Conservation (phyloP, 2,113 vertebrate genomes). For the Misgurnus mizolepis region DNA sequence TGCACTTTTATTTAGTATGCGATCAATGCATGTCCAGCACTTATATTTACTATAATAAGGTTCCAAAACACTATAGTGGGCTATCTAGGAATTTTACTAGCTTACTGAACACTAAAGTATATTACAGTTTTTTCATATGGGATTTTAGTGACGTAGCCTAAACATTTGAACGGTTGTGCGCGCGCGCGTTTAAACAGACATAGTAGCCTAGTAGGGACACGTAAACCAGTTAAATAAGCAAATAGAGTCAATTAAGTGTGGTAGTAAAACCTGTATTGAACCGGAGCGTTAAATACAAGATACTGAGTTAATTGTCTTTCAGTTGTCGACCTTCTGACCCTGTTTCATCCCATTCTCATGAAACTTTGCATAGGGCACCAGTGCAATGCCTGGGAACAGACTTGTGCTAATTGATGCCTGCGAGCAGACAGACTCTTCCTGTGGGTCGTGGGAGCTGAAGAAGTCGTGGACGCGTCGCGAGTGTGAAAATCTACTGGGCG, state of each 20-base stretch:
- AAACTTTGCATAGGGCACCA: slow-evolving; percentile 2
- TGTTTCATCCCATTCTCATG: slow-evolving; percentile 30
- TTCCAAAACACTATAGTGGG: no score
- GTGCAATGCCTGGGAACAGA: slow-evolving; percentile 46
- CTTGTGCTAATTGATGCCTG: slow-evolving; percentile 48
- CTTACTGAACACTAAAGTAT: no score
- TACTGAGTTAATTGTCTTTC: slow-evolving; percentile 7
- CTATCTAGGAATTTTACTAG: no score
- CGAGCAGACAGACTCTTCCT: slow-evolving; percentile 49
- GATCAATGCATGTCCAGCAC: no score
- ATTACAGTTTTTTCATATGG: no score
- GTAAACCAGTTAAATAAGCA: neutral
- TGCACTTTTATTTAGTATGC: no score
- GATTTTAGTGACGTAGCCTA: no score
- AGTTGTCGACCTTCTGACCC: slow-evolving; percentile 36
- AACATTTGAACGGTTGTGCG: no score
- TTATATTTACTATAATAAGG: no score
- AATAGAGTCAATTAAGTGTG: neutral
- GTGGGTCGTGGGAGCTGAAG: slow-evolving; percentile 73
- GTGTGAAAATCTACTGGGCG: slow-evolving; percentile 63
- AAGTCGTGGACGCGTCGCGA: slow-evolving; percentile 68
- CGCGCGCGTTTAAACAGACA: neutral
- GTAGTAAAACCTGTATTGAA: neutral
- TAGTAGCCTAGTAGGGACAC: neutral
- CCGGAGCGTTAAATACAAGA: slow-evolving; percentile 34